Conservation (phyloP, 2,888 invertebrate species). For the Platycheirus rosarum region DNA sequence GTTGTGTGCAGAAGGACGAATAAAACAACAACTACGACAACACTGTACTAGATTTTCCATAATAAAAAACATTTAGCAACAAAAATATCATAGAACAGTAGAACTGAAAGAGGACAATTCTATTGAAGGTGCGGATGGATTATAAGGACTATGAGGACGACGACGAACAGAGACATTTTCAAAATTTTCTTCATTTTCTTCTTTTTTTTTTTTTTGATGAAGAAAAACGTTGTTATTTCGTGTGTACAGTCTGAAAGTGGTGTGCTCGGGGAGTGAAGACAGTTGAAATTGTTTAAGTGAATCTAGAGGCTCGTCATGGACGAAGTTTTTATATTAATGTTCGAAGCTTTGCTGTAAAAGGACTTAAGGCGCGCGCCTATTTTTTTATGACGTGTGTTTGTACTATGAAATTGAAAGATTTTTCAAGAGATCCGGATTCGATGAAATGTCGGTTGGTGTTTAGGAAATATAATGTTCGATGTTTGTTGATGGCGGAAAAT, state of each 20-base stretch:
- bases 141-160: slow-evolving; percentile 1
- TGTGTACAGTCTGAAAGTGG: slow-evolving; percentile 41
- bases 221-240: slow-evolving; percentile 33
- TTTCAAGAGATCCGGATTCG: background rate
- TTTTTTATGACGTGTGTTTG: slow-evolving; percentile 38
- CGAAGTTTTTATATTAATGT: slow-evolving; percentile 53
- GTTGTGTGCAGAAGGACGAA: slow-evolving; percentile 44
- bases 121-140: slow-evolving; percentile 27
- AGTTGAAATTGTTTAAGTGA: slow-evolving; percentile 48
- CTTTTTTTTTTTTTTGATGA: too few species aligned
- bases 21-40: slow-evolving; percentile 23
- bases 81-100: slow-evolving; percentile 3
- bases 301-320: slow-evolving; percentile 30
- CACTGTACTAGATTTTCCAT: slow-evolving; percentile 6
- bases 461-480: slow-evolving; percentile 5
- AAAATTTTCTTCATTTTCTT: too few species aligned
- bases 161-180: slow-evolving; percentile 28
- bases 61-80: too few species aligned
- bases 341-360: slow-evolving; percentile 40
- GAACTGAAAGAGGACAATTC: slow-evolving; percentile 62
- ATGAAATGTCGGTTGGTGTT: background rate
- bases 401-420: slow-evolving; percentile 54
- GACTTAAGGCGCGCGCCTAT: slow-evolving; percentile 20
- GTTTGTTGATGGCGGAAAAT: slow-evolving; percentile 43
- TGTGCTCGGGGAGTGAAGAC: slow-evolving; percentile 30